Evolutionary conservation across 2,888 invertebrate genomes (phyloP), one percentile per base, ranked within the genome.

Genomic region (Ectemnius lituratus): DNA sequence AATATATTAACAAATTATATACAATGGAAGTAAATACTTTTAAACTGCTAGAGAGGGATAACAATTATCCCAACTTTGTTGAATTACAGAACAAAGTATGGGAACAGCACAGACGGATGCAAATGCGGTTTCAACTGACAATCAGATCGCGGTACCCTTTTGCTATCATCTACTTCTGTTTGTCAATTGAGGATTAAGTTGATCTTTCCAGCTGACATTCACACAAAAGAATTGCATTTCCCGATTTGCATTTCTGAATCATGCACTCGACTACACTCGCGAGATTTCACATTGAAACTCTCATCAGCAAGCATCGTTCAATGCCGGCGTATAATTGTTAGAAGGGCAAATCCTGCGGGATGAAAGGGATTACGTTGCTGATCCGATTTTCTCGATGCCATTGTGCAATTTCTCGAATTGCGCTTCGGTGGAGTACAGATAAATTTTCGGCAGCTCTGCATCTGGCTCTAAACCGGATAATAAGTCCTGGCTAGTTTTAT

Each of bases 361-460:
- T 56, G 52, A 61, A 68, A 76, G 62, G 76, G 76, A 76, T 76
- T 76, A 76, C 62, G 47, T 66, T 62, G 47, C 20, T 76, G 71
- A 76, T 76, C 76, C 76, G 76, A 76, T 76, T 76, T 66, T 11
- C 65, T 47, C 16, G 14, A 57, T 76, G 57, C 76, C 52, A 67
- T 62, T 76, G 70, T 76, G 14, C 3, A 28, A 2, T 28, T 14
- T 47, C 28, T 27, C 46, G 45, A 23, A 62, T 67, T 76, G 49
- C 68, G 62, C 59, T 58, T 45, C 56, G 37, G 65, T 58, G 57
- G 27, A 18, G 45, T 16, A 64, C 52, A 68, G 71, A 62, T 16
- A 65, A 57, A 59, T 64, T 71, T 62, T 37, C 45, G 18, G 11
- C 2, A 47, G 76, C 71, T 71, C 76, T 71, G 71, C 16, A 56